Evolutionary conservation across 2,888 invertebrate species (phyloP).

Genomic region (Lamproptera curius): DNA sequence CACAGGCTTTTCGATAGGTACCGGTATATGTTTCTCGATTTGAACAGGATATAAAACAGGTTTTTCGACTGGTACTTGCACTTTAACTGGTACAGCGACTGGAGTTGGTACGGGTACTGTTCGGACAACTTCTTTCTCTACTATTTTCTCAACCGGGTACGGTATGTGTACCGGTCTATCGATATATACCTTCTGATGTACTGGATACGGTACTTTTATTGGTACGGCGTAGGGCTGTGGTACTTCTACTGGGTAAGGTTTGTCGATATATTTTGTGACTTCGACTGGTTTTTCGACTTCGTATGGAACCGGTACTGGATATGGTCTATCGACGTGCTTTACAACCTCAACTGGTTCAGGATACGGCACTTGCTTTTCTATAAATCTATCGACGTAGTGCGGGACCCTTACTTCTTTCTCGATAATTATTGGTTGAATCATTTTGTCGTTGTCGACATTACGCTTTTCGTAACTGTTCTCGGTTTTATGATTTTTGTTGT

Average conservation of each 20-base stretch:
- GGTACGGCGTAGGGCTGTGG: constrained; percentile 74
- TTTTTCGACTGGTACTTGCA: constrained; percentile 56
- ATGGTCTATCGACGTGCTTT: constrained; percentile 55
- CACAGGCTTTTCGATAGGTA: constrained; percentile 68
- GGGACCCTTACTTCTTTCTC: constrained; percentile 69
- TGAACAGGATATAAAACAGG: constrained; percentile 54
- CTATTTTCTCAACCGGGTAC: constrained; percentile 67
- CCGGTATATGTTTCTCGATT: constrained; percentile 61
- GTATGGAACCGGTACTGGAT: constrained; percentile 62
- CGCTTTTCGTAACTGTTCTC: constrained; percentile 41
- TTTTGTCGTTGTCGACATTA: constrained; percentile 40
- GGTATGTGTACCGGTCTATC: constrained; percentile 71
- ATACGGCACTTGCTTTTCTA: constrained; percentile 66
- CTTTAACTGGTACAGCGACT: constrained; percentile 56
- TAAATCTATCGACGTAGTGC: constrained; percentile 61
- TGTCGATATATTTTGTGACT: constrained; percentile 73
- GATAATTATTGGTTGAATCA: constrained; percentile 66
- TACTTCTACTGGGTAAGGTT: constrained; percentile 78
- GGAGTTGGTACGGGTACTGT: constrained; percentile 63
- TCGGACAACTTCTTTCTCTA: constrained; percentile 70
- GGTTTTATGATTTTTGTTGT: constrained; percentile 40
- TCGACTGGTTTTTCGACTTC: constrained; percentile 77
- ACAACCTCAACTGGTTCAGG: constrained; percentile 55
- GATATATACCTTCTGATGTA: constrained; percentile 72
- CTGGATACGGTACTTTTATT: constrained; percentile 68